phyloP scores from a whole-genome alignment of 2,113 vertebrate species.

The Platichthys stellatus region DNA sequence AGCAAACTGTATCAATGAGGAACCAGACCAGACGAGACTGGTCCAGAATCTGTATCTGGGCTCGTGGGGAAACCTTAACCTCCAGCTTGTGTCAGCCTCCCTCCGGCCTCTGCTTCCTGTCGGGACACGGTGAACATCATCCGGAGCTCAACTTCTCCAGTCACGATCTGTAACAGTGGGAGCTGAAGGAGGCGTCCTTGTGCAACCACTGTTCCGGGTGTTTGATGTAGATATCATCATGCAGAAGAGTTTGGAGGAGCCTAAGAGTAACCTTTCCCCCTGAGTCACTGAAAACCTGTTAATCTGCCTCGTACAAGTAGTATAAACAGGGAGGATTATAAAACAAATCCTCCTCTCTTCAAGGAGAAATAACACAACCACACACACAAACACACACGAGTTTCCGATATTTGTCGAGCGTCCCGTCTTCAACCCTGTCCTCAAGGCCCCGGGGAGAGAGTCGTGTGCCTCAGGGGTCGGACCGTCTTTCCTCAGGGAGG shows the following conservation, averaged over 20 bases:
- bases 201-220: neutral
- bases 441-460: constrained; percentile 1
- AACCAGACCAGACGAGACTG: neutral
- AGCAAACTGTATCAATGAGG: neutral
- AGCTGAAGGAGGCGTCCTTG: too few species aligned
- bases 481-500: constrained; percentile 7
- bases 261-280: constrained; percentile 30
- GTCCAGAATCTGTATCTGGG: too few species aligned
- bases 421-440: constrained; percentile 14
- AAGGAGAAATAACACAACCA: neutral
- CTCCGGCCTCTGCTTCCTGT: constrained; percentile 1
- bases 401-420: constrained; percentile 10
- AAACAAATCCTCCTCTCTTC: constrained; percentile 47
- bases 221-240: constrained; percentile 39
- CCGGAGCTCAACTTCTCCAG: constrained; percentile 6
- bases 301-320: constrained; percentile 40
- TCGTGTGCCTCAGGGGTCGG: neutral
- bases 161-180: neutral
- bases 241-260: constrained; percentile 7
- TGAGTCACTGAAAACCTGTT: constrained; percentile 32
- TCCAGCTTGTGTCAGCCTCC: too few species aligned
- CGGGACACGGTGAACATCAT: neutral
- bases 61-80: constrained; percentile 7
- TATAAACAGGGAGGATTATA: constrained; percentile 54
- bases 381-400: neutral